Evolutionary conservation across 2,113 vertebrate species (phyloP).

Genomic region (Cololabis saira): DNA sequence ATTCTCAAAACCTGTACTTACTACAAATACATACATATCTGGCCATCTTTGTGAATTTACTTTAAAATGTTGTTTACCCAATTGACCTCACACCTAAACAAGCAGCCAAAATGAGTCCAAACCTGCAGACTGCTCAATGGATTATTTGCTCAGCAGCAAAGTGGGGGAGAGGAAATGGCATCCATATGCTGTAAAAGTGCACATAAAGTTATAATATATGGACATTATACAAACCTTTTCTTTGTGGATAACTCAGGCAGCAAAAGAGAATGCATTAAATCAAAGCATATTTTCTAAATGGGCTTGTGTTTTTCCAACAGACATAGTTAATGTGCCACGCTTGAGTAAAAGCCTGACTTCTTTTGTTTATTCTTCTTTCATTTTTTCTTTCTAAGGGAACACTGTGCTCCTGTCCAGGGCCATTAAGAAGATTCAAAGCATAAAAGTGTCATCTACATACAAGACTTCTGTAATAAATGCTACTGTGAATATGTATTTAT

Average conservation of each 20-base stretch:
- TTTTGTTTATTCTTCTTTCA: slow-evolving; percentile 23
- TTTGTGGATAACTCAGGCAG: slow-evolving; percentile 19
- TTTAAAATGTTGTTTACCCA: not conserved
- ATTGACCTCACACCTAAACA: not conserved
- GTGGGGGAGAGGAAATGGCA: slow-evolving; percentile 14
- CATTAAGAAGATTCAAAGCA: slow-evolving; percentile 58
- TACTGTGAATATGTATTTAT: not conserved
- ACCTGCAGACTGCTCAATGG: not conserved
- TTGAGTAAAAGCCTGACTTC: slow-evolving; percentile 40
- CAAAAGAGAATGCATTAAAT: slow-evolving; percentile 15
- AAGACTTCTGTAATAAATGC: slow-evolving; percentile 1
- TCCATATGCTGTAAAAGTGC: slow-evolving; percentile 9
- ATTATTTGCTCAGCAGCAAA: slow-evolving; percentile 25
- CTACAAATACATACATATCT: not conserved
- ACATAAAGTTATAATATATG: slow-evolving; percentile 21
- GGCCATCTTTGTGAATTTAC: not conserved
- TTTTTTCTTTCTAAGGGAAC: slow-evolving; percentile 45
- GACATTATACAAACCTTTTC: slow-evolving; percentile 19
- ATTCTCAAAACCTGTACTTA: not conserved
- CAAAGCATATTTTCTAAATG: slow-evolving; percentile 19
- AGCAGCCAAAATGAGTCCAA: not conserved
- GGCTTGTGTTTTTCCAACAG: slow-evolving; percentile 20
- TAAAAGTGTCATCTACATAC: slow-evolving; percentile 23
- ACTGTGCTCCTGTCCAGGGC: slow-evolving; percentile 30
- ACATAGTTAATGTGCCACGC: slow-evolving; percentile 38